A percentile compares a stretch with the other conserved stretches of the same genome.
phyloP scores from a whole-genome alignment of 2,113 vertebrate genomes.

The Gallinago media region DNA sequence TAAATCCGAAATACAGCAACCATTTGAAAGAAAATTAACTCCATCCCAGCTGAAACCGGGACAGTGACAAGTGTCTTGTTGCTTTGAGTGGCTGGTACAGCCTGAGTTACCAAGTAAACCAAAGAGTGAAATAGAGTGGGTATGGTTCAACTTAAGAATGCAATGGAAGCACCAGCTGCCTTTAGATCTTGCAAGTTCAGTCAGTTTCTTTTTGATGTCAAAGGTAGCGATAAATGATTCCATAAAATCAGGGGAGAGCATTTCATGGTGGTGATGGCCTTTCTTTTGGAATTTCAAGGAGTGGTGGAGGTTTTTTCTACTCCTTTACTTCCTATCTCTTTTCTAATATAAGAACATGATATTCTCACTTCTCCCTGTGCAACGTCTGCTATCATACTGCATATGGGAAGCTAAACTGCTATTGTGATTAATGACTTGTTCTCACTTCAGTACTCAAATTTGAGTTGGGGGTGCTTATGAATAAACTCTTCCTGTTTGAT shows the following conservation, averaged over 20 bases:
- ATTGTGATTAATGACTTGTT: background rate
- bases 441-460: background rate
- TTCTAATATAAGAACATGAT: background rate
- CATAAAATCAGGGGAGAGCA: background rate
- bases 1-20: background rate
- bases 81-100: background rate
- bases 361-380: background rate
- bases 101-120: background rate
- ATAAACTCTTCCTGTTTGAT: background rate
- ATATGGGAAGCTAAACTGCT: background rate
- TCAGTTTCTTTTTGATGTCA: background rate
- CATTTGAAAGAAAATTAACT: background rate
- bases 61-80: background rate
- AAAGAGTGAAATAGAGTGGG: background rate
- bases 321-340: background rate
- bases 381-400: background rate
- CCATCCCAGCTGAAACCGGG: background rate
- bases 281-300: background rate
- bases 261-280: background rate
- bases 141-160: background rate
- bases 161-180: background rate
- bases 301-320: background rate
- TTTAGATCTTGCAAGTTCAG: background rate
- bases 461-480: background rate
- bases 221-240: background rate